Evolutionary conservation across 2,113 vertebrate species (phyloP).

Genomic region (Suricata suricatta): DNA sequence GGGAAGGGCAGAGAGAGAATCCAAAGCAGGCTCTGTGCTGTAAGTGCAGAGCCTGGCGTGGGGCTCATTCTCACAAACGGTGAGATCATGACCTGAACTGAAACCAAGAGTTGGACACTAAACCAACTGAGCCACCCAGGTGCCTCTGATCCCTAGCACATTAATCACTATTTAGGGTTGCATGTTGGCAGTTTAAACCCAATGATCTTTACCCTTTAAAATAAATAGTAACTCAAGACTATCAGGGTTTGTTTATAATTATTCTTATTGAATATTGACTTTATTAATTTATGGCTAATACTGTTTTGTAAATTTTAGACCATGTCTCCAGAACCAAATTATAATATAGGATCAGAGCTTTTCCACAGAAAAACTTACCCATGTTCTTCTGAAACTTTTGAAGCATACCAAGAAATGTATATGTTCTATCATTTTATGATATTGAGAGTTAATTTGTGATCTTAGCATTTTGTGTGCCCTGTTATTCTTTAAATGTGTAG

Average conservation of each 20-base stretch:
- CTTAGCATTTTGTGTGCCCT: conserved; percentile 8
- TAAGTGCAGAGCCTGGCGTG: too few species aligned
- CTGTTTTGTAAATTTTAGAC: not conserved
- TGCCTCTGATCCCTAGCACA: not conserved
- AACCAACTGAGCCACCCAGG: too few species aligned
- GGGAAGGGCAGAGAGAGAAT: too few species aligned
- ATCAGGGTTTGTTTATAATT: not conserved
- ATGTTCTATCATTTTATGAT: conserved; percentile 42
- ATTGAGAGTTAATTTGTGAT: conserved; percentile 33
- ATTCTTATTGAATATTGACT: conserved; percentile 21
- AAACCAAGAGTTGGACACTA: too few species aligned
- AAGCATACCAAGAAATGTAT: conserved; percentile 2
- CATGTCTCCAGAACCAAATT: conserved; percentile 10
- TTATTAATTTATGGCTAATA: conserved; percentile 54
- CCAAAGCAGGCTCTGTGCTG: too few species aligned
- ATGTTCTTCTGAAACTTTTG: conserved; percentile 17
- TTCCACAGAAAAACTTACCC: not conserved
- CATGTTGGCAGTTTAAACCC: not conserved
- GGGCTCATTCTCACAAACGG: too few species aligned
- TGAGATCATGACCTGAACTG: too few species aligned
- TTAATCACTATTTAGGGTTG: not conserved
- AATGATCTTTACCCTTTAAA: conserved; percentile 14
- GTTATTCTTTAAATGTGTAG: not conserved
- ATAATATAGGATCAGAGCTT: not conserved
- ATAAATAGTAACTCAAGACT: not conserved